Evolutionary conservation across 2,888 invertebrate species (phyloP).

Genomic region (Ennomos quercinarius): DNA sequence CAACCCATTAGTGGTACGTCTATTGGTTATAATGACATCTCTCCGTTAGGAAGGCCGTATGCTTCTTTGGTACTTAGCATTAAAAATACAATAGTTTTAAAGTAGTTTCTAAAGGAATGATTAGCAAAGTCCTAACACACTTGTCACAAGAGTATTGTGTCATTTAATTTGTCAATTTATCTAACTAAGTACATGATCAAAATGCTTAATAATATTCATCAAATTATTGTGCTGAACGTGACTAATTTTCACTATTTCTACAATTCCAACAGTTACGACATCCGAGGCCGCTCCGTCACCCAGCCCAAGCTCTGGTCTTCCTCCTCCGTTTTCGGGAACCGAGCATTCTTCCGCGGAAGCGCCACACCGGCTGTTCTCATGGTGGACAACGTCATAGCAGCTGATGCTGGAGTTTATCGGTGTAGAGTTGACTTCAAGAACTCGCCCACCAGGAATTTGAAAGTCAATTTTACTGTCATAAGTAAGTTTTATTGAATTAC

Average conservation of each 20-base stretch:
- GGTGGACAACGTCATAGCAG: slow-evolving; percentile 90
- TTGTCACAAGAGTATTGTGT: no score
- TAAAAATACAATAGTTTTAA: no score
- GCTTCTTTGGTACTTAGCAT: no score
- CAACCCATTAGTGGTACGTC: no score
- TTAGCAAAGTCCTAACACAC: no score
- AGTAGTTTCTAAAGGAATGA: no score
- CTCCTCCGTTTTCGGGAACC: slow-evolving; percentile 89
- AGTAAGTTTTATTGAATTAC: slow-evolving; percentile 90
- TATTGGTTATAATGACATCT: no score
- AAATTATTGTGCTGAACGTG: no score
- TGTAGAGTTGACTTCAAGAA: slow-evolving; percentile 96
- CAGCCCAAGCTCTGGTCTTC: slow-evolving; percentile 94
- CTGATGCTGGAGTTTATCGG: slow-evolving; percentile 93
- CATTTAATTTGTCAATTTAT: no score
- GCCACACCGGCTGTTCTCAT: slow-evolving; percentile 91
- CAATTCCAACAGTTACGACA: slow-evolving; percentile 88
- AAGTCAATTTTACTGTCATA: slow-evolving; percentile 95
- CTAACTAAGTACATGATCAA: no score
- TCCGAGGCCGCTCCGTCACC: slow-evolving; percentile 89
- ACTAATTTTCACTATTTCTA: neutral
- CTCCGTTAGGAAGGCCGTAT: no score
- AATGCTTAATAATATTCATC: no score
- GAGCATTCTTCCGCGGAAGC: slow-evolving; percentile 91
- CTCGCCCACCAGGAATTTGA: slow-evolving; percentile 94